A percentile compares a stretch with the other conserved stretches of the same genome.
Conservation (phyloP, 1,140 invertebrate genomes). For the Asobara japonica region DNA sequence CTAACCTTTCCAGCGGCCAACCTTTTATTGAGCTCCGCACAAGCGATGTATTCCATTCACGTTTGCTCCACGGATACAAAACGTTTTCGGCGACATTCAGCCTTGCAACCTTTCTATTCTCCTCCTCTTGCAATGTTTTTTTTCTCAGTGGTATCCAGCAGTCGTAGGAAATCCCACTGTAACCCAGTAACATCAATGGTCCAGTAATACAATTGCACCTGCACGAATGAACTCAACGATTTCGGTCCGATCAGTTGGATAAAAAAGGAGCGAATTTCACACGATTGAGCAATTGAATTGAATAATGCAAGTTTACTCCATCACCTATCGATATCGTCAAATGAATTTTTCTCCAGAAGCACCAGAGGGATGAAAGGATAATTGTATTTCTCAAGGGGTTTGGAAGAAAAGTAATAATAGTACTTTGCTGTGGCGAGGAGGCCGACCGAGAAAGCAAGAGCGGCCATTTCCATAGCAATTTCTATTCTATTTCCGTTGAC, state of each 20-base stretch:
- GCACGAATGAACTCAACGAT: constrained; percentile 33
- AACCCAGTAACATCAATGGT: constrained; percentile 28
- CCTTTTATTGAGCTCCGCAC: constrained; percentile 23
- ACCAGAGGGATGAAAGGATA: not conserved
- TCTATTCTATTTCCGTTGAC: constrained; percentile 62
- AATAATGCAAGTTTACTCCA: constrained; percentile 3
- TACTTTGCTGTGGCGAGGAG: constrained; percentile 18
- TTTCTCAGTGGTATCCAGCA: not conserved
- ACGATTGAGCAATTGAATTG: not conserved
- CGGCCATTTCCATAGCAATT: constrained; percentile 54
- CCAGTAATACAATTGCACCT: constrained; percentile 25
- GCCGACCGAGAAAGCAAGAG: constrained; percentile 24
- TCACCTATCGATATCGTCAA: not conserved
- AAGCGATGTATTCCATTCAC: constrained; percentile 34
- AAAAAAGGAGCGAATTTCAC: constrained; percentile 20
- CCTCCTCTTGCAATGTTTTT: not conserved
- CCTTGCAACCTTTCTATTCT: constrained; percentile 7
- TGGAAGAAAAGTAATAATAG: constrained; percentile 1
- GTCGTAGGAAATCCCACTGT: constrained; percentile 13
- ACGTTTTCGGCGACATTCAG: constrained; percentile 6
- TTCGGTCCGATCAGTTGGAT: not conserved
- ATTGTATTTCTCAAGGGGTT: constrained; percentile 1
- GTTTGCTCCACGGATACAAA: constrained; percentile 30
- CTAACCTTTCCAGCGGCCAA: constrained; percentile 5
- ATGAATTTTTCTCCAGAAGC: not conserved